These are phyloP conservation scores for Carcharodon carcharias DNA, from an alignment of 2,797 vertebrate genomes.

Conservation along the genomic window DNA sequence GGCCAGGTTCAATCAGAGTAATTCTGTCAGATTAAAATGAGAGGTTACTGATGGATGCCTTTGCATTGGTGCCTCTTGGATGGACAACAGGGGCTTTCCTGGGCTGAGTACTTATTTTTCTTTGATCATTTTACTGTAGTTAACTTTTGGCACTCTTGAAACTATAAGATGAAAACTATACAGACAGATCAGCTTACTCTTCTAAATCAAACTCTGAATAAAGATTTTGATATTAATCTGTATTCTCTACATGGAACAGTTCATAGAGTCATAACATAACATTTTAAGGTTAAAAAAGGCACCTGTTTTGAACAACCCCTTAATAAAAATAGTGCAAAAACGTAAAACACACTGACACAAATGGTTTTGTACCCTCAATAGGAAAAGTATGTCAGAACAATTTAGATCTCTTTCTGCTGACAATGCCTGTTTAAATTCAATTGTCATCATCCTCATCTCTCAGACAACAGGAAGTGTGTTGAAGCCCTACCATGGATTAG, in stretches of 20 bases:
- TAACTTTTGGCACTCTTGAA: neutral
- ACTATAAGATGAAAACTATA: neutral
- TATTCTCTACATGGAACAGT: neutral
- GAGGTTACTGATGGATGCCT: neutral
- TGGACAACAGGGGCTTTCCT: neutral
- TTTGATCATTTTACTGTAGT: neutral
- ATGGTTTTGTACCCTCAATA: neutral
- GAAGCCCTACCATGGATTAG: neutral
- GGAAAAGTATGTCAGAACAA: neutral
- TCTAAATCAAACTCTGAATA: neutral
- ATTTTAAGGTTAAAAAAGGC: neutral
- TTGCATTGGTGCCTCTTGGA: no score
- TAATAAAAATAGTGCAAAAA: neutral
- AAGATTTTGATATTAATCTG: neutral
- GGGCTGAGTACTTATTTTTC: neutral
- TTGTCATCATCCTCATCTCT: no score
- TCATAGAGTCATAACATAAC: neutral
- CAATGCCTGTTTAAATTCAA: neutral
- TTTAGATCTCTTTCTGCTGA: neutral
- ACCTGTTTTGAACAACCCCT: neutral
- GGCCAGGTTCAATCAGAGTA: slow-evolving; percentile 76
- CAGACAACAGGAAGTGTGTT: neutral
- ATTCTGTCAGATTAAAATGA: slow-evolving; percentile 53
- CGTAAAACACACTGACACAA: neutral
- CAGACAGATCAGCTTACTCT: neutral